These are phyloP conservation scores for Corbicula japonica DNA, from an alignment of 2,888 invertebrate species.

Conservation along the genomic window DNA sequence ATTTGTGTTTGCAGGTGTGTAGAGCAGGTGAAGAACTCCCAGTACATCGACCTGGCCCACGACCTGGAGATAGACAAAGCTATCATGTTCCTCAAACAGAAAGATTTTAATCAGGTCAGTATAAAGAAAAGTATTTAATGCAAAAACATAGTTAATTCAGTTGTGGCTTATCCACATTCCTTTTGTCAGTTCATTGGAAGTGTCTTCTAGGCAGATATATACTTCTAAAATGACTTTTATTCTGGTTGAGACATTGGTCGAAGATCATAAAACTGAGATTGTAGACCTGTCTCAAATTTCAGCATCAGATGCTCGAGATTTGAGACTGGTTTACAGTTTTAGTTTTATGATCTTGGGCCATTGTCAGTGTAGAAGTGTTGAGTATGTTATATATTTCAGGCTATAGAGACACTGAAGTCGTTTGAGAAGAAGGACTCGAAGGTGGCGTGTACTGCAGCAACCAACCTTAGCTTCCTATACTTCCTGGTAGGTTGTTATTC, in stretches of 20 bases:
- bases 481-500: conserved; percentile 90
- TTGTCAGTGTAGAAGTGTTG: not conserved
- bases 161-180: too few species aligned
- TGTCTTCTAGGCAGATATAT: too few species aligned
- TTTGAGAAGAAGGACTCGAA: conserved; percentile 94
- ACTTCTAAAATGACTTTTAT: too few species aligned
- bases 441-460: conserved; percentile 94
- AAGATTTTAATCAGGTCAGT: conserved; percentile 89
- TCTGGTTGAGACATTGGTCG: too few species aligned
- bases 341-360: not conserved
- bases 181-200: too few species aligned
- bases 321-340: too few species aligned
- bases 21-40: conserved; percentile 96
- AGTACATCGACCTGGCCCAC: conserved; percentile 92
- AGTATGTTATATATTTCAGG: conserved; percentile 87
- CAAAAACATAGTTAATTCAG: too few species aligned
- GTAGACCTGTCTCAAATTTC: too few species aligned
- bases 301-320: too few species aligned
- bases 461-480: conserved; percentile 94
- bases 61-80: conserved; percentile 97
- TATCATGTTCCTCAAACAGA: conserved; percentile 93
- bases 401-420: conserved; percentile 93
- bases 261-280: too few species aligned
- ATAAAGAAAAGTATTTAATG: too few species aligned
- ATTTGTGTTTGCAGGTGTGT: conserved; percentile 97